Conservation (phyloP, 2,797 vertebrate genomes). For the Gymnothorax reevesii region DNA sequence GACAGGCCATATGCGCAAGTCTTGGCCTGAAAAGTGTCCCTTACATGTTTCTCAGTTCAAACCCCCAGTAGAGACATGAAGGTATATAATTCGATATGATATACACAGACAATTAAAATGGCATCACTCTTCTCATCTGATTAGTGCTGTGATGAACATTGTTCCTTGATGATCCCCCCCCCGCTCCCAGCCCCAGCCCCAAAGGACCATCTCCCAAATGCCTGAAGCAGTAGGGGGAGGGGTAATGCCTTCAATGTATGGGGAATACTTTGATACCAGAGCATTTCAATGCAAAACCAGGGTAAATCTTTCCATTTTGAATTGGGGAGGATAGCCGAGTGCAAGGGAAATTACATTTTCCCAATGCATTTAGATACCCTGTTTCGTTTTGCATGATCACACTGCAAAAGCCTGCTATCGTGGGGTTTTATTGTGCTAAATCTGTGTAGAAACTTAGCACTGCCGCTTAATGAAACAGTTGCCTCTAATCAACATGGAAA, state of each 20-base stretch:
- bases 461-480: slow-evolving; percentile 29
- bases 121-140: slow-evolving; percentile 39
- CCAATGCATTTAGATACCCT: slow-evolving; percentile 45
- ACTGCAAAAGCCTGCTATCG: slow-evolving; percentile 15
- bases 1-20: neutral
- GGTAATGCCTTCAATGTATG: slow-evolving; percentile 38
- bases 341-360: slow-evolving; percentile 38
- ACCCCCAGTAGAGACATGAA: slow-evolving; percentile 27
- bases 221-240: slow-evolving; percentile 39
- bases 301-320: slow-evolving; percentile 40
- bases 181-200: slow-evolving; percentile 27
- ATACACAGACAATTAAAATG: slow-evolving; percentile 34
- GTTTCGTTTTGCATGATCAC: slow-evolving; percentile 45
- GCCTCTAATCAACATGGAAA: slow-evolving; percentile 27
- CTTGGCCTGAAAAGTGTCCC: slow-evolving; percentile 32
- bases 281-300: slow-evolving; percentile 49
- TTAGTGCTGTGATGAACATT: slow-evolving; percentile 43
- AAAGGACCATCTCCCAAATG: slow-evolving; percentile 47
- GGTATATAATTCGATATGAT: slow-evolving; percentile 31
- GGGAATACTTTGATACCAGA: slow-evolving; percentile 38
- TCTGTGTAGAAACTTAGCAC: neutral
- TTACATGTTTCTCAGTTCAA: slow-evolving; percentile 40
- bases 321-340: slow-evolving; percentile 47
- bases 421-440: neutral
- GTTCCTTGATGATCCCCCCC: slow-evolving; percentile 26